Evolutionary conservation across 92 coral and sea anemone species (phyloP).

Genomic region (Bergia puertoricense): DNA sequence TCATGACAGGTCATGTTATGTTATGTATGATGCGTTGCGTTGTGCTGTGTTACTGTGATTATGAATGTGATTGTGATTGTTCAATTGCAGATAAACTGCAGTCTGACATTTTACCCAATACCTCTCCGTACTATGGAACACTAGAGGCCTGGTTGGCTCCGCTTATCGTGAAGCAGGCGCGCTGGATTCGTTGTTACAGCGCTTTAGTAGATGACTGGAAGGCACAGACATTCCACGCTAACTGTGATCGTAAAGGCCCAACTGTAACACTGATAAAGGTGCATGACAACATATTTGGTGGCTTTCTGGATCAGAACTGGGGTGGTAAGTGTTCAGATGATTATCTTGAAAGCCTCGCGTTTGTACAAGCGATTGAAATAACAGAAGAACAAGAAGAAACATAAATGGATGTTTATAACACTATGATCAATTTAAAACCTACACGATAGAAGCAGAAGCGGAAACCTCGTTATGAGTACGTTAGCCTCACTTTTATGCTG

Average conservation of each 20-base stretch:
- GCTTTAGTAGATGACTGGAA: slow-evolving; percentile 19
- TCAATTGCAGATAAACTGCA: background rate
- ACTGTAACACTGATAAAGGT: slow-evolving; percentile 16
- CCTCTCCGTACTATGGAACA: background rate
- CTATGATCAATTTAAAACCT: too few species aligned
- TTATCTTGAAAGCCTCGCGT: too few species aligned
- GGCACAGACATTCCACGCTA: slow-evolving; percentile 6
- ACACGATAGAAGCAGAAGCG: too few species aligned
- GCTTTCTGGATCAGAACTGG: slow-evolving; percentile 24
- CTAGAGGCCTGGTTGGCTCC: slow-evolving; percentile 1
- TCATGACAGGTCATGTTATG: too few species aligned
- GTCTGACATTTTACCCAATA: slow-evolving; percentile 1
- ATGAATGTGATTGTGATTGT: background rate
- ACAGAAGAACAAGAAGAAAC: background rate
- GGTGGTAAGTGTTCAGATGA: slow-evolving; percentile 11
- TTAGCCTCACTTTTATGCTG: too few species aligned
- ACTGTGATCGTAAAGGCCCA: slow-evolving; percentile 18
- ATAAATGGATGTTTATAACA: too few species aligned
- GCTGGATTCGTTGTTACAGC: slow-evolving; percentile 23
- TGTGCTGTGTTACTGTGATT: background rate
- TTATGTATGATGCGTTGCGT: too few species aligned
- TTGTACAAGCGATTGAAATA: too few species aligned
- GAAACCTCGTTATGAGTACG: too few species aligned
- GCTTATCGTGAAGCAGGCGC: slow-evolving; percentile 7
- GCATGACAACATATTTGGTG: background rate